Conservation (phyloP, 2,888 invertebrate genomes). For the Lepas anatifera region DNA sequence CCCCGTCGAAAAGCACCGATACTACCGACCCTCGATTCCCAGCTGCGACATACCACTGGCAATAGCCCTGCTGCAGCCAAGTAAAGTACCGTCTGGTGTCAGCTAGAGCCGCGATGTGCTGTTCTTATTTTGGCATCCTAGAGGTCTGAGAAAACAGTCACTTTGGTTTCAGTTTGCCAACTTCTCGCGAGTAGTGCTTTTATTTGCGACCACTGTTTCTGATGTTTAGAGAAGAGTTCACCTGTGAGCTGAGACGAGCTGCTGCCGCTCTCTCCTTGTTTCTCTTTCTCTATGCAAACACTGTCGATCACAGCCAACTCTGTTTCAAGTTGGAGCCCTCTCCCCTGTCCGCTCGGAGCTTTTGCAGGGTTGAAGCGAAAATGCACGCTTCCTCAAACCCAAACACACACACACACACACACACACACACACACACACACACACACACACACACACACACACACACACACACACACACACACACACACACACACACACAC, state of each 20-base stretch:
- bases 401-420: too few relatives aligned
- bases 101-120: background rate
- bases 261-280: background rate
- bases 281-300: background rate
- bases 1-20: too few relatives aligned
- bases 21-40: background rate
- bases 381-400: too few relatives aligned
- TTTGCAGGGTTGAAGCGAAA: too few relatives aligned
- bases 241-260: background rate
- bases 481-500: too few relatives aligned
- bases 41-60: background rate
- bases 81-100: background rate
- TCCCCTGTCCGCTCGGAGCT: too few relatives aligned
- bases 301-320: too few relatives aligned
- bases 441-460: too few relatives aligned
- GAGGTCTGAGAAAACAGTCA: background rate
- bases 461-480: too few relatives aligned
- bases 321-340: too few relatives aligned
- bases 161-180: background rate
- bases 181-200: background rate
- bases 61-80: background rate
- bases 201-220: background rate
- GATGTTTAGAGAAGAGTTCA: too few relatives aligned
- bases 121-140: background rate
- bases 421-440: too few relatives aligned